Evolutionary conservation across 2,888 invertebrate genomes (phyloP).

Genomic region (Sympetrum striolatum): DNA sequence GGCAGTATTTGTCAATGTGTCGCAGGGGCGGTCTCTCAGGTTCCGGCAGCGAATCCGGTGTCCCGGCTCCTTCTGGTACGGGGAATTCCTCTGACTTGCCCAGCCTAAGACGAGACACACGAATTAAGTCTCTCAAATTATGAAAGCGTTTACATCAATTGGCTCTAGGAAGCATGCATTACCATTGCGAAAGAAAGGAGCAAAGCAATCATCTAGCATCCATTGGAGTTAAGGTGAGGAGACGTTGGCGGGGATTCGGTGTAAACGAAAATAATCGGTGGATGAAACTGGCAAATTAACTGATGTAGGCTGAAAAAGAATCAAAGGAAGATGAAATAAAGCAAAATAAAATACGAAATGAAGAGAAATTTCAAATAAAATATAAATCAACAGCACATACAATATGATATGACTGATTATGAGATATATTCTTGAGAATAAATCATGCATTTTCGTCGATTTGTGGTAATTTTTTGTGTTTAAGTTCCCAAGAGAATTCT

Average conservation of each 20-base stretch:
- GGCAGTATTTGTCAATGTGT: constrained; percentile 85
- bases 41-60: constrained; percentile 76
- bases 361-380: not conserved
- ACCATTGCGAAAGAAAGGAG: not conserved
- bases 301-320: not conserved
- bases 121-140: not conserved
- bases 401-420: too few species aligned
- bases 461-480: too few species aligned
- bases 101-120: constrained; percentile 45
- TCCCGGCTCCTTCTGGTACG: constrained; percentile 46
- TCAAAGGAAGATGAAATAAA: not conserved
- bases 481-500: too few species aligned
- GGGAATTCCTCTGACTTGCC: constrained; percentile 48
- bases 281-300: not conserved
- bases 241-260: not conserved
- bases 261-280: not conserved
- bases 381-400: too few species aligned
- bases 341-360: not conserved
- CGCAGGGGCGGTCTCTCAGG: constrained; percentile 85
- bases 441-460: too few species aligned
- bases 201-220: not conserved
- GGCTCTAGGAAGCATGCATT: not conserved
- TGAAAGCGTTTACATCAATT: not conserved
- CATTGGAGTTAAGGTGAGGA: not conserved
- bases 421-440: too few species aligned